phyloP scores from a whole-genome alignment of 2,797 vertebrate species.

The Sebastes taczanowskii region DNA sequence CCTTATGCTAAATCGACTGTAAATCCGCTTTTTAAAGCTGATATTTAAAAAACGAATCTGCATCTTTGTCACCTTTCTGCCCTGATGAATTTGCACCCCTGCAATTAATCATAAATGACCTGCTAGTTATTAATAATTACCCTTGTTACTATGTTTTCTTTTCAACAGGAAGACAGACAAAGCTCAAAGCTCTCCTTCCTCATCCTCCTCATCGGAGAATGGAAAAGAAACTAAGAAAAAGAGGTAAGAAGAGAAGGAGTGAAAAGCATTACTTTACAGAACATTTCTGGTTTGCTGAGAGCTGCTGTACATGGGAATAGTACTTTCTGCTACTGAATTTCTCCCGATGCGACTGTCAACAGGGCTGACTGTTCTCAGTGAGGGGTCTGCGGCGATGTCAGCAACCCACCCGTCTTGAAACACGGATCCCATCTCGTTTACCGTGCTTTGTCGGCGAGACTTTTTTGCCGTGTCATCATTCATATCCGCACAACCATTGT shows the following conservation, averaged over 20 bases:
- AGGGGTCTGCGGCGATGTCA: no score
- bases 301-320: not conserved
- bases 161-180: slow-evolving; percentile 52
- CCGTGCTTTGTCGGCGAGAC: no score
- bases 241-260: slow-evolving; percentile 58
- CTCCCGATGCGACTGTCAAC: no score
- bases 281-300: not conserved
- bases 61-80: not conserved
- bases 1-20: not conserved
- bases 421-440: no score
- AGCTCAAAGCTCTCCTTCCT: slow-evolving; percentile 61
- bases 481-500: no score
- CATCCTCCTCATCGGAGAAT: slow-evolving; percentile 78
- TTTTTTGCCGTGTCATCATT: no score
- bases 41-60: not conserved
- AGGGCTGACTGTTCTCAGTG: no score
- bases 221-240: slow-evolving; percentile 76
- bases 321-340: not conserved
- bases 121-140: not conserved
- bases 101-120: not conserved
- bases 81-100: not conserved
- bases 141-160: not conserved
- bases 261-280: not conserved
- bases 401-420: no score
- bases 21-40: not conserved